Evolutionary conservation across 2,888 invertebrate genomes (phyloP).

Genomic region (Drosophila atripex): DNA sequence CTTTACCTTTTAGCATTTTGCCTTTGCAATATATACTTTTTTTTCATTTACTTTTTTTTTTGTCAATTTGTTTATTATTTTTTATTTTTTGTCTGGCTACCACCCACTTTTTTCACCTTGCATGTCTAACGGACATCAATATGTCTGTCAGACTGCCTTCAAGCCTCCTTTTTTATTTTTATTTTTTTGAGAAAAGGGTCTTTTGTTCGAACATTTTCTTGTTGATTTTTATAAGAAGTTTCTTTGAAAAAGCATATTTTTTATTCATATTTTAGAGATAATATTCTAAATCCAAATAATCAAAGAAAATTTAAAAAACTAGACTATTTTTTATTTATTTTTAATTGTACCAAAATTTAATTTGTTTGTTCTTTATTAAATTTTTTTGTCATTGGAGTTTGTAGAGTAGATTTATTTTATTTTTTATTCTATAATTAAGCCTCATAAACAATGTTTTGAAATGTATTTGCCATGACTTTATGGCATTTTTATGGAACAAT

Average conservation of each 20-base stretch:
- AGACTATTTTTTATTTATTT: no score
- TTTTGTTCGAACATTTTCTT: no score
- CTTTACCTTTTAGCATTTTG: constrained; percentile 57
- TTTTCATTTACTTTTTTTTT: background rate
- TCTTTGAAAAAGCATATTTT: constrained; percentile 34
- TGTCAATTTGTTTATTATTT: background rate
- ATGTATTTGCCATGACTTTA: background rate
- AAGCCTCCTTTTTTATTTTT: background rate
- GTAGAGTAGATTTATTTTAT: no score
- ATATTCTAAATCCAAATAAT: no score
- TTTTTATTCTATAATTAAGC: no score
- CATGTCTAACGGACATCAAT: constrained; percentile 63
- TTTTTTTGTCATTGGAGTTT: no score
- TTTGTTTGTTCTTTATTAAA: no score
- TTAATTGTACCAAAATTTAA: no score
- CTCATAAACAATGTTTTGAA: no score
- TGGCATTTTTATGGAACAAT: background rate
- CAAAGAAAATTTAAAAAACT: no score
- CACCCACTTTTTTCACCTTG: constrained; percentile 29
- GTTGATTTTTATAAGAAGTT: background rate
- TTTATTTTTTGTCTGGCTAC: constrained; percentile 8
- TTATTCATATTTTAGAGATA: constrained; percentile 58
- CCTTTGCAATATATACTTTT: constrained; percentile 25
- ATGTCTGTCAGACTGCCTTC: constrained; percentile 32
- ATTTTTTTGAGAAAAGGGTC: constrained; percentile 33